phyloP scores from a whole-genome alignment of 2,797 vertebrate genomes.

The Cryptoprocta ferox region DNA sequence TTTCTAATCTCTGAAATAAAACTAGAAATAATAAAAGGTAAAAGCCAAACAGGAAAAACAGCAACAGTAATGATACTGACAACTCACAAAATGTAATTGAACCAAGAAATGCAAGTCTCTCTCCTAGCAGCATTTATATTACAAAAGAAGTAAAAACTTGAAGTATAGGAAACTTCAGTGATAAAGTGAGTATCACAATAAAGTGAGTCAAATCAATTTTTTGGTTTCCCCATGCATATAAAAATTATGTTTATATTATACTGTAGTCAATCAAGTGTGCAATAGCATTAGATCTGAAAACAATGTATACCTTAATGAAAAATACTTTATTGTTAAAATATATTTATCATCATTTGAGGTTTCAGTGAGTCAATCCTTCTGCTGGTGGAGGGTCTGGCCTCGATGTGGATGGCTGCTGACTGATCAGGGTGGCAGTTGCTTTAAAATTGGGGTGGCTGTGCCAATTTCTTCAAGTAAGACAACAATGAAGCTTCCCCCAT shows the following conservation, averaged over 20 bases:
- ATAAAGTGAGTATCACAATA: neutral
- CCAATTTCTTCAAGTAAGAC: neutral
- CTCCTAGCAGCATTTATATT: neutral
- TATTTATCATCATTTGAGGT: neutral
- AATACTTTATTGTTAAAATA: neutral
- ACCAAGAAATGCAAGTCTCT: neutral
- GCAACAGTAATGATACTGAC: neutral
- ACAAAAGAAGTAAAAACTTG: slow-evolving; percentile 5
- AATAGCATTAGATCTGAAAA: neutral
- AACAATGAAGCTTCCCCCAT: neutral
- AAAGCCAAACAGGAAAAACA: neutral
- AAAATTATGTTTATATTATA: neutral
- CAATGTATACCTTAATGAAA: neutral
- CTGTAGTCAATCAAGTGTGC: neutral
- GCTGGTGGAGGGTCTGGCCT: neutral
- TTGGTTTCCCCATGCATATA: neutral
- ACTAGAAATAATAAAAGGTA: neutral
- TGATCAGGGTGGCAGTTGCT: neutral
- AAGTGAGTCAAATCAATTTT: neutral
- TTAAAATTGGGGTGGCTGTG: neutral
- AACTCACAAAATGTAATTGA: neutral
- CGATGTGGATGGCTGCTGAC: neutral
- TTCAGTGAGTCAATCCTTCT: neutral
- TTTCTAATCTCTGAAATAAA: neutral
- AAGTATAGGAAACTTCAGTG: neutral